phyloP scores from a whole-genome alignment of 2,113 vertebrate species.

The Falco punctatus region DNA sequence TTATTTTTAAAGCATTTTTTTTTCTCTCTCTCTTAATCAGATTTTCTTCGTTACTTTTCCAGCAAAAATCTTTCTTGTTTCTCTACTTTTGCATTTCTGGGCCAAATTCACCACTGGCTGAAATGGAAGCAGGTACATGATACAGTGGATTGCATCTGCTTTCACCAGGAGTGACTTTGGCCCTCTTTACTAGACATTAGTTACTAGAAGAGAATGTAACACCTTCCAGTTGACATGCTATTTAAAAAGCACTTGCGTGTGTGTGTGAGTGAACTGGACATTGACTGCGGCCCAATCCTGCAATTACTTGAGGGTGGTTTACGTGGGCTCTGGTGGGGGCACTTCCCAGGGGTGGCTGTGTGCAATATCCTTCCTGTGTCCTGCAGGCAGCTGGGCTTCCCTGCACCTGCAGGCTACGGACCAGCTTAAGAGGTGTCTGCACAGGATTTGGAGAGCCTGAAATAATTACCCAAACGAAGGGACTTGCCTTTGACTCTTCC shows the following conservation, averaged over 20 bases:
- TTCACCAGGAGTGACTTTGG: slow-evolving; percentile 64
- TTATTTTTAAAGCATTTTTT: slow-evolving; percentile 2
- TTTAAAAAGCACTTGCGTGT: background rate
- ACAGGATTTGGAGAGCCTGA: background rate
- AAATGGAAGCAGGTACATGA: slow-evolving; percentile 49
- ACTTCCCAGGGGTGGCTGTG: background rate
- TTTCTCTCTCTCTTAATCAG: background rate
- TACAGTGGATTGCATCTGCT: slow-evolving; percentile 39
- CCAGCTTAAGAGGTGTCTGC: background rate
- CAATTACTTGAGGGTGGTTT: background rate
- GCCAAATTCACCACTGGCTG: slow-evolving; percentile 62
- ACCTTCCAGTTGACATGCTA: background rate
- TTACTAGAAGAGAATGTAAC: slow-evolving; percentile 9
- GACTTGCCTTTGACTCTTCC: background rate
- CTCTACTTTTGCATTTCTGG: slow-evolving; percentile 46
- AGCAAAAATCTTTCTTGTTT: slow-evolving; percentile 38
- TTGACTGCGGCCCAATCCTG: slow-evolving; percentile 40
- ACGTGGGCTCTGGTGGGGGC: background rate
- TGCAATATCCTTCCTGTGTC: background rate
- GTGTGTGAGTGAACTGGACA: background rate
- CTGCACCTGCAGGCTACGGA: rapidly evolving
- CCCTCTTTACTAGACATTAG: slow-evolving; percentile 10
- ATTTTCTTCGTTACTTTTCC: slow-evolving; percentile 10
- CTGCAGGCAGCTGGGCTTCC: background rate
- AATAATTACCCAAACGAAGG: background rate